Base-by-base conservation (phyloP, 2,797 vertebrate genomes). In the Trachops cirrhosus region DNA sequence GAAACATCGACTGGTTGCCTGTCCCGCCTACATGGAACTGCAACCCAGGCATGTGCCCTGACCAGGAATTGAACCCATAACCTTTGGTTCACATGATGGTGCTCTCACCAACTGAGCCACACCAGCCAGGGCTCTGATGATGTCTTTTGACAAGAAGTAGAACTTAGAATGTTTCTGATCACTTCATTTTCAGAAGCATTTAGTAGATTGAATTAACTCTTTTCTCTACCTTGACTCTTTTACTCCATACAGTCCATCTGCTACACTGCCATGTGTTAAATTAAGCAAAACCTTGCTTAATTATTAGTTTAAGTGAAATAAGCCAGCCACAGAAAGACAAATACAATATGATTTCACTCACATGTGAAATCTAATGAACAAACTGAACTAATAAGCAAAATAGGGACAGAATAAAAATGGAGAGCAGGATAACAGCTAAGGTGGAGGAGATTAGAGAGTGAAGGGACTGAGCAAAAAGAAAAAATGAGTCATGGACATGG, bases 111-210 rank as follows among this genome's bases (percentile, higher is more conserved):
- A 64, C 62, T n/a, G 62, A 64, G 62, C 15, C 62, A 64, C 32
- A 64, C 62, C 32, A 64, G 29, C 62, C 29, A 64, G 29, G 62
- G 62, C 21, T 94, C 48, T 84, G 71, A 80, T 57, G 52, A 78
- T 57, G n/a, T 59, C 88, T 83, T 88, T 79, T 85, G 21, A 86
- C 74, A 95, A 37, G 46, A 68, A 37, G 46, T 62, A 2, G 22
- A 89, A 89, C 21, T 93, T 74, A 78, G 70, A 85, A 89, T 91
- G 50, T 89, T 95, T 89, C 52, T 93, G 59, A 86, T 59, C 19
- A 78, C 80, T 94, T 91, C 12, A 85, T 87, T 83, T 39, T 37
- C 46, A 87, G 71, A 96, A 95, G 71, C 12, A 59, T 75, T 96
- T 71, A 68, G 6, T 85, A 70, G 32, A 78, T 82, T 92, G 70